A percentile compares a stretch with the other conserved stretches of the same genome.
These are phyloP conservation scores for Parnassius glacialis DNA, from an alignment of 2,888 invertebrate species.

Conservation along the genomic window DNA sequence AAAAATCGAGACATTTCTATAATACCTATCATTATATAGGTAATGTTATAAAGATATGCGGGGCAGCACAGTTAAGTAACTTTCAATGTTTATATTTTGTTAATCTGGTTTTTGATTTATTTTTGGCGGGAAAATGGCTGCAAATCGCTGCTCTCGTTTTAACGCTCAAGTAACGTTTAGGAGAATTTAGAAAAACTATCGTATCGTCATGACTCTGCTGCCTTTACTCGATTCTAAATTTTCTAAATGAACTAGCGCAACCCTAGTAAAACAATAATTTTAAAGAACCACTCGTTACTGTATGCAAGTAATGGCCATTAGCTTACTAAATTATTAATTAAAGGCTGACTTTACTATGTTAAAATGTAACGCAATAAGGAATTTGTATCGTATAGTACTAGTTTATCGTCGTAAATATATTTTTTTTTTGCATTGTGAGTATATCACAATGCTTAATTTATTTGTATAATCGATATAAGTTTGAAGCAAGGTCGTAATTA, in stretches of 20 bases:
- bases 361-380: constrained; percentile 8
- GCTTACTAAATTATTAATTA: constrained; percentile 19
- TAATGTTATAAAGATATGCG: no score
- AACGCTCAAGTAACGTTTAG: no score
- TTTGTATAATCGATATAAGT: constrained; percentile 1
- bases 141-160: no score
- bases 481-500: constrained; percentile 1
- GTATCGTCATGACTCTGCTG: no score
- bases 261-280: neutral
- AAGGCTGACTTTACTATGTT: constrained; percentile 24
- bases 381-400: constrained; percentile 18
- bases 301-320: constrained; percentile 17
- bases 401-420: constrained; percentile 8
- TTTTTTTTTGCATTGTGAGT: neutral
- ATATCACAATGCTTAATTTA: neutral
- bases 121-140: no score
- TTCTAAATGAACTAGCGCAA: constrained; percentile 3
- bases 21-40: no score
- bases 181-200: no score
- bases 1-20: no score
- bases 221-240: no score
- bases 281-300: neutral
- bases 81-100: no score
- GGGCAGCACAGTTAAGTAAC: no score
- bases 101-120: no score